These are phyloP conservation scores for Stratiomys singularior DNA, from an alignment of 2,888 invertebrate genomes.

Conservation along the genomic window DNA sequence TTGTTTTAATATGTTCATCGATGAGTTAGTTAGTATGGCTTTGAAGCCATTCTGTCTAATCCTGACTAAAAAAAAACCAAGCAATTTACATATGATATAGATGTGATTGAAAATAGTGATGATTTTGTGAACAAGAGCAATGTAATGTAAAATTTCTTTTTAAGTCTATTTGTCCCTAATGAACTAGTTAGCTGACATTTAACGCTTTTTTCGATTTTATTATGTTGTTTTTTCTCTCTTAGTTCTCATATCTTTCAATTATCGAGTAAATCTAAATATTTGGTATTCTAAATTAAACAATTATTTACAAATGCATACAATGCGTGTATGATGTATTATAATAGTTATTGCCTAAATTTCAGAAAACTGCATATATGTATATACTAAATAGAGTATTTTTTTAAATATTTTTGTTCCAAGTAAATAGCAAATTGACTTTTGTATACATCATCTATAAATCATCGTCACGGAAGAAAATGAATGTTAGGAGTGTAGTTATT, in stretches of 20 bases:
- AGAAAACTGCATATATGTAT: conserved; percentile 26
- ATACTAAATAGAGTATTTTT: conserved; percentile 18
- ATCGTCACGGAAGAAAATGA: background rate
- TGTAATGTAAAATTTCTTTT: background rate
- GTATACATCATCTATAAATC: conserved; percentile 31
- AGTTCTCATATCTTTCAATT: background rate
- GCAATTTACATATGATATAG: too few species aligned
- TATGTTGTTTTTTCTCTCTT: background rate
- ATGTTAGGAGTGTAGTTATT: background rate
- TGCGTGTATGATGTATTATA: conserved; percentile 12
- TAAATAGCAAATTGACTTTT: conserved; percentile 45
- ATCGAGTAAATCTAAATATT: background rate
- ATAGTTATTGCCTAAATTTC: conserved; percentile 41
- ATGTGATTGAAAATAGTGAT: background rate
- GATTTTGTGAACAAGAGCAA: background rate
- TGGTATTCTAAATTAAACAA: background rate
- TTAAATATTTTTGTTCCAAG: too few species aligned
- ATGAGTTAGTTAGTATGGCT: too few species aligned
- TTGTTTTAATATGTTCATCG: too few species aligned
- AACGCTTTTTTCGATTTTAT: background rate
- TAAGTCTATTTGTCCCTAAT: background rate
- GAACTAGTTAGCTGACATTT: conserved; percentile 5
- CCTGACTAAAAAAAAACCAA: too few species aligned
- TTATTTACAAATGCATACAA: conserved; percentile 36
- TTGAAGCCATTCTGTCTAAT: too few species aligned